A percentile compares a stretch with the other conserved stretches of the same genome.
These are phyloP conservation scores for Botrylloides violaceus DNA, from an alignment of 23 tunicate species.

Conservation along the genomic window DNA sequence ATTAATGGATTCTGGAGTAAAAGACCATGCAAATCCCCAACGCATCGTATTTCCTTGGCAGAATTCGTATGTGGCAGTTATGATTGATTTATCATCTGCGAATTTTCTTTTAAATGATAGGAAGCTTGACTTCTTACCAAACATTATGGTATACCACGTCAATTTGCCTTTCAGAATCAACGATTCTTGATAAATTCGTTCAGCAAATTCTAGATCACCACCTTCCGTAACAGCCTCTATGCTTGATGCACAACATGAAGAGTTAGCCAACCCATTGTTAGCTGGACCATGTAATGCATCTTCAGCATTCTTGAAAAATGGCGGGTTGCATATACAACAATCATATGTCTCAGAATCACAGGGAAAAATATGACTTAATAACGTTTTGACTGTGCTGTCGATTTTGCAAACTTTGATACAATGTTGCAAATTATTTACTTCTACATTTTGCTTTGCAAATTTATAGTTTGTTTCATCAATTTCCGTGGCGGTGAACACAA, in stretches of 20 bases:
- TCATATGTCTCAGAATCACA: slow-evolving; percentile 7
- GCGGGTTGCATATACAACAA: slow-evolving; percentile 90
- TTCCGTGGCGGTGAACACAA: slow-evolving; percentile 73
- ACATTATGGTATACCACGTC: slow-evolving; percentile 76
- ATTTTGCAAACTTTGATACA: slow-evolving; percentile 32
- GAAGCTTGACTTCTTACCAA: slow-evolving; percentile 75
- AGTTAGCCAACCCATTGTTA: slow-evolving; percentile 49
- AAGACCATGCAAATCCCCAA: slow-evolving; percentile 87
- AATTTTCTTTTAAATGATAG: slow-evolving; percentile 13
- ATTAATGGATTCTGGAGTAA: slow-evolving; percentile 6
- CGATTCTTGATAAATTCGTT: slow-evolving; percentile 50
- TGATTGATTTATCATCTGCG: background rate
- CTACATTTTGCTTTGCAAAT: slow-evolving; percentile 44
- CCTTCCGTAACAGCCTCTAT: slow-evolving; percentile 46
- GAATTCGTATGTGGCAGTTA: slow-evolving; percentile 41
- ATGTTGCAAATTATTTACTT: slow-evolving; percentile 23
- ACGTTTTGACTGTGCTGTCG: background rate
- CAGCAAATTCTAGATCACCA: slow-evolving; percentile 63
- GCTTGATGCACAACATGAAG: slow-evolving; percentile 44
- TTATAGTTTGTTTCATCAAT: slow-evolving; percentile 44
- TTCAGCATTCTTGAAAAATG: slow-evolving; percentile 37
- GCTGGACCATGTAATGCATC: slow-evolving; percentile 20
- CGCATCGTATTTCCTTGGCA: slow-evolving; percentile 92
- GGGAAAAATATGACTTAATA: background rate
- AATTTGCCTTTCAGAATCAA: background rate